Conservation (phyloP, 2,888 invertebrate species). For the Lasius fuliginosus region DNA sequence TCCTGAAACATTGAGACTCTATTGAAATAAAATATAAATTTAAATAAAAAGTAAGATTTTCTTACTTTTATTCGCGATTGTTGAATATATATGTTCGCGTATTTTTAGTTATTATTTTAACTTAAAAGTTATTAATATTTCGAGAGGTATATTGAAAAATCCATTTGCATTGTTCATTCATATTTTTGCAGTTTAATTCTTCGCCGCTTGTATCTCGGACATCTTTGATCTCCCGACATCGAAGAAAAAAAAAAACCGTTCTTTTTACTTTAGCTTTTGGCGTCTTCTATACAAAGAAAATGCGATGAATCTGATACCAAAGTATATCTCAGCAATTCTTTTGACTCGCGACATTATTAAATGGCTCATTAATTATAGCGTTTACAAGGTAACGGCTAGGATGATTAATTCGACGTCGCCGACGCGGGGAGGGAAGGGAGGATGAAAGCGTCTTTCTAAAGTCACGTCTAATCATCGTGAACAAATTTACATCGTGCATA, state of each 20-base stretch:
- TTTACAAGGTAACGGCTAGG: slow-evolving; percentile 34
- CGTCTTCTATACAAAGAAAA: slow-evolving; percentile 3
- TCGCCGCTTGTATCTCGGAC: background rate
- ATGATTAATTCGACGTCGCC: slow-evolving; percentile 14
- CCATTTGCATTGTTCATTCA: background rate
- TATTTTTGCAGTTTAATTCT: background rate
- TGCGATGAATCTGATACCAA: slow-evolving; percentile 8
- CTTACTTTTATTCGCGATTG: background rate
- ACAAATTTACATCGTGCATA: background rate
- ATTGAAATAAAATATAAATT: background rate
- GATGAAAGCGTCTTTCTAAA: background rate
- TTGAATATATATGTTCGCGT: background rate
- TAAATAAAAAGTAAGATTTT: background rate
- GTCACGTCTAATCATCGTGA: background rate
- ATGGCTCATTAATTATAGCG: slow-evolving; percentile 46
- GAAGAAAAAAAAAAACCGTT: background rate
- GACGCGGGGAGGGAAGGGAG: background rate
- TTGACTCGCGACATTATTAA: slow-evolving; percentile 41
- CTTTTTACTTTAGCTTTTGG: slow-evolving; percentile 15
- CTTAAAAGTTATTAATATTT: background rate
- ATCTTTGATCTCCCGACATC: slow-evolving; percentile 7
- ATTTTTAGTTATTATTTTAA: background rate
- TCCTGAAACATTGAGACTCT: background rate
- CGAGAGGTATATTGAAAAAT: background rate
- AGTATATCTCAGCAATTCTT: slow-evolving; percentile 21